These are phyloP conservation scores for Ahaetulla prasina DNA, from an alignment of 2,113 vertebrate genomes.

Conservation along the genomic window DNA sequence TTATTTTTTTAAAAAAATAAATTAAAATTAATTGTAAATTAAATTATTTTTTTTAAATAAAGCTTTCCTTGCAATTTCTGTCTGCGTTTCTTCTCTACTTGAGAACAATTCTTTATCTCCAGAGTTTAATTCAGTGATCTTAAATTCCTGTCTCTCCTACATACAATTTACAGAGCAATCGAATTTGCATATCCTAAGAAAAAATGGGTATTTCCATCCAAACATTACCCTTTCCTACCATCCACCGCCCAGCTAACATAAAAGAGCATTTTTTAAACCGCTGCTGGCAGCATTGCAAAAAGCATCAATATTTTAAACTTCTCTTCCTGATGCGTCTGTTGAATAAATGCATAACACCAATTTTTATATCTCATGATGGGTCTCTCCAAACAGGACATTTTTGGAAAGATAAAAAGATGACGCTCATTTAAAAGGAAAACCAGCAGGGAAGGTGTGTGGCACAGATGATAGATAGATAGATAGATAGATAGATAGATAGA, in stretches of 20 bases:
- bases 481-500: not conserved
- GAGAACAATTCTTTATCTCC: constrained; percentile 24
- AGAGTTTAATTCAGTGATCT: constrained; percentile 41
- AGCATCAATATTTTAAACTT: constrained; percentile 37
- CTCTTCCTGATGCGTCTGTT: constrained; percentile 4
- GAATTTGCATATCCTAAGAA: constrained; percentile 48
- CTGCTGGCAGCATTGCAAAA: constrained; percentile 24
- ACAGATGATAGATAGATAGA: not conserved
- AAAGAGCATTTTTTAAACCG: constrained; percentile 39
- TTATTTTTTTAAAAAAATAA: no score
- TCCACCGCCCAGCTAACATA: constrained; percentile 42
- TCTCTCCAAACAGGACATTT: not conserved
- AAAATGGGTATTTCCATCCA: constrained; percentile 44
- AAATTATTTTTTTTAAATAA: not conserved
- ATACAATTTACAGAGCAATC: constrained; percentile 41
- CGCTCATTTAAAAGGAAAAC: not conserved
- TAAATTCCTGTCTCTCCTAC: constrained; percentile 35
- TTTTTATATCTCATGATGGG: constrained; percentile 4
- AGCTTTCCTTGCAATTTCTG: constrained; percentile 14
- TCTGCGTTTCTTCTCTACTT: constrained; percentile 4
- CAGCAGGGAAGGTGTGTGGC: not conserved
- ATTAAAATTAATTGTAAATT: no score
- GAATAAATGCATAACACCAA: constrained; percentile 15
- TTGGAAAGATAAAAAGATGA: constrained; percentile 8
- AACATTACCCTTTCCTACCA: constrained; percentile 50